phyloP scores from a whole-genome alignment of 1,140 invertebrate species.

The Proctacanthus coquilletti region DNA sequence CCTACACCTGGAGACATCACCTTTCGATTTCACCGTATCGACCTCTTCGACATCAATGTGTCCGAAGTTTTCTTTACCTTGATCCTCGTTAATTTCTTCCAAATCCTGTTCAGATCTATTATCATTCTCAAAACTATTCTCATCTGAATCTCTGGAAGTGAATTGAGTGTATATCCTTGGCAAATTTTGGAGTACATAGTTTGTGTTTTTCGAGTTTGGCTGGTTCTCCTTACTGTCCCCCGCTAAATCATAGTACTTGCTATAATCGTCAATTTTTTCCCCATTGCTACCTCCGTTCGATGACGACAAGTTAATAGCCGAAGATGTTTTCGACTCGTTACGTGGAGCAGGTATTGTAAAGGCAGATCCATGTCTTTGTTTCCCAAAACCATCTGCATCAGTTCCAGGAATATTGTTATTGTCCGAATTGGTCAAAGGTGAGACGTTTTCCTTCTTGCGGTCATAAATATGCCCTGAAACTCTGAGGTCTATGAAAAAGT shows the following conservation, averaged over 20 bases:
- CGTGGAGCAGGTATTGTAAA: slow-evolving; percentile 43
- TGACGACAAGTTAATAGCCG: not conserved
- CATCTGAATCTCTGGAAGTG: slow-evolving; percentile 16
- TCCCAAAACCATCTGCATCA: slow-evolving; percentile 13
- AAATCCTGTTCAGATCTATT: slow-evolving; percentile 23
- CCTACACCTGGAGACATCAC: slow-evolving; percentile 22
- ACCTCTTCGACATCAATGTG: slow-evolving; percentile 29
- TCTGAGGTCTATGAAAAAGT: slow-evolving; percentile 65
- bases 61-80: slow-evolving; percentile 14
- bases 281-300: not conserved
- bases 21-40: slow-evolving; percentile 26
- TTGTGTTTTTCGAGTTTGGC: slow-evolving; percentile 28
- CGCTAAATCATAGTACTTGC: slow-evolving; percentile 23
- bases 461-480: slow-evolving; percentile 69
- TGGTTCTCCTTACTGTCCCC: slow-evolving; percentile 28
- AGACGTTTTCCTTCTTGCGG: slow-evolving; percentile 40
- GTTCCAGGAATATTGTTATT: slow-evolving; percentile 13
- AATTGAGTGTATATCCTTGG: slow-evolving; percentile 34
- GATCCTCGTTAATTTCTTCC: slow-evolving; percentile 6
- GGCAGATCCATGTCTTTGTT: slow-evolving; percentile 42
- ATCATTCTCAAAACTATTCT: slow-evolving; percentile 15
- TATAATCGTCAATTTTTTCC: slow-evolving; percentile 26
- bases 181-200: slow-evolving; percentile 38
- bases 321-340: slow-evolving; percentile 9
- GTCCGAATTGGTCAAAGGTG: slow-evolving; percentile 13